Evolutionary conservation across 2,888 invertebrate genomes (phyloP), one percentile per base, ranked within the genome.

Genomic region (Ennomos fuscantarius): DNA sequence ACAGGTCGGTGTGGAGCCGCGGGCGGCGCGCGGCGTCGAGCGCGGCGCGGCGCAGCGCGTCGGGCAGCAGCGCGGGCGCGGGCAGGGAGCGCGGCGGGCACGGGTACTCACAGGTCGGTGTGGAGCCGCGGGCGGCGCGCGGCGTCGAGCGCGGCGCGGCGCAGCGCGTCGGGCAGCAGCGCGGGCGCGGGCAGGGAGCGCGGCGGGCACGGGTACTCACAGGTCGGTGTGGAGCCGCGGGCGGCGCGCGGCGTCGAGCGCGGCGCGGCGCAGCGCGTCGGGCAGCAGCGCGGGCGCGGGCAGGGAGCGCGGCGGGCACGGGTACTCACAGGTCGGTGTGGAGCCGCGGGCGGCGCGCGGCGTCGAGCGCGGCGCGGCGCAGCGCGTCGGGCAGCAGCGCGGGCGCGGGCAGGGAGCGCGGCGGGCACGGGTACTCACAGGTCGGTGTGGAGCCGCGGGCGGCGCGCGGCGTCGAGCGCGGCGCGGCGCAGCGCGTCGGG

Each of bases 381-480:
- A 76, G 81, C 63, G 76, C 84, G 67, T 6, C 65, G 50, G 12
- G 81, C 82, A 81, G 70, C 82, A 32, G 81, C 77, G 66, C 77
- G 66, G 67, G 80, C 79, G 47, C 5, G 68, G 65, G 9, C 79
- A n/a, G n/a, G 68, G 2, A 74, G 55, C 9, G 79, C 70, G 44
- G 68, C 69, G n/a, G n/a, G n/a, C n/a, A n/a, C n/a, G n/a, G n/a
- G n/a, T n/a, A n/a, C n/a, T n/a, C n/a, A n/a, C n/a, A n/a, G n/a
- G n/a, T n/a, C n/a, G n/a, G n/a, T n/a, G 58, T 64, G 96, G 37
- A 97, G 92, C n/a, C 1, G 97, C 96, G 1, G 98, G 82, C 98
- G 97, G 52, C 98, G 92, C 62, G 82, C 73, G 8, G 71, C 69
- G 61, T 70, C 77, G 34, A 84, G 78, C 67, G 74, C 66, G 78